These are phyloP conservation scores for Acronicta aceris DNA, from an alignment of 2,888 invertebrate species.

Conservation along the genomic window DNA sequence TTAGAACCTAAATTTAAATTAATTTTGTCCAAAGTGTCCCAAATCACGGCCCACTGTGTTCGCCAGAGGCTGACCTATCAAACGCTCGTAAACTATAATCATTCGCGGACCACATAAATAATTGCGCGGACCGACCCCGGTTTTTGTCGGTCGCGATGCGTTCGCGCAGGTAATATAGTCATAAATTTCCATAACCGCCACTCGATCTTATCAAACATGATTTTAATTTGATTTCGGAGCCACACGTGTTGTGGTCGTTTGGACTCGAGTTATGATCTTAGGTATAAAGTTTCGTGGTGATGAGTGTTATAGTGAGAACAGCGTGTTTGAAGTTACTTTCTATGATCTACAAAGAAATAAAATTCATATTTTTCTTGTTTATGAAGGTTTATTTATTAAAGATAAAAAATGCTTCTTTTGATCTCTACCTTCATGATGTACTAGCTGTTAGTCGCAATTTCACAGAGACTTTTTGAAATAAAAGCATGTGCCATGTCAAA, in stretches of 20 bases:
- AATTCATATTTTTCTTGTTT: constrained; percentile 5
- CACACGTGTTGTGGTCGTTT: constrained; percentile 87
- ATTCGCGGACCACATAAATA: constrained; percentile 87
- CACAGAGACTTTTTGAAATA: too few species aligned
- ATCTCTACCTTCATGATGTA: not conserved
- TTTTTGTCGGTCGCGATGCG: constrained; percentile 85
- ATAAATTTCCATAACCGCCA: constrained; percentile 90
- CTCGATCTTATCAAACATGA: constrained; percentile 89
- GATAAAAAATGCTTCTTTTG: not conserved
- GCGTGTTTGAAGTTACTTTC: constrained; percentile 17
- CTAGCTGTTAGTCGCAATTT: too few species aligned
- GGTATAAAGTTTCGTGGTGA: constrained; percentile 64
- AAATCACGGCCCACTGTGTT: constrained; percentile 59
- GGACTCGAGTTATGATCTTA: constrained; percentile 81
- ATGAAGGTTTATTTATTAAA: not conserved
- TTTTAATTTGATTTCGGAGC: constrained; percentile 89
- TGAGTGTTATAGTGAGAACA: constrained; percentile 33
- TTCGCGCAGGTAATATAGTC: constrained; percentile 89
- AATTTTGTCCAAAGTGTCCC: constrained; percentile 52
- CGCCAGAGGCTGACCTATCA: constrained; percentile 81
- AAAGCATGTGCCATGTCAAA: too few species aligned
- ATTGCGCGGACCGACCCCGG: constrained; percentile 83
- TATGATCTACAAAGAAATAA: constrained; percentile 7
- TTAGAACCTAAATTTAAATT: constrained; percentile 21
- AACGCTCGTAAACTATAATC: constrained; percentile 87